phyloP scores from a whole-genome alignment of 2,888 invertebrate genomes.

The Aspidapion aeneum region DNA sequence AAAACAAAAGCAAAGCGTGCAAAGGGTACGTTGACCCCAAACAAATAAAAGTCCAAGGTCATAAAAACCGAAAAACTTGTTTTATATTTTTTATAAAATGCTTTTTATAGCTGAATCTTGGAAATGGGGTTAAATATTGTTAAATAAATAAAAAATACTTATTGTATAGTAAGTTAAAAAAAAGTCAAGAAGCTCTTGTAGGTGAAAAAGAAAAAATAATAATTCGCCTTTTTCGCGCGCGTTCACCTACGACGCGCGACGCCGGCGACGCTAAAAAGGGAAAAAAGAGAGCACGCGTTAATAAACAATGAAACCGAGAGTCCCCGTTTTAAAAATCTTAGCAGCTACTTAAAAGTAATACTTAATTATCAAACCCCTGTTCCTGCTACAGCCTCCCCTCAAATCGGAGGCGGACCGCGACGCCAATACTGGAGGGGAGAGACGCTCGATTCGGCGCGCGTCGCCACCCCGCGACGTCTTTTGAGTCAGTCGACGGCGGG shows the following conservation, averaged over 20 bases:
- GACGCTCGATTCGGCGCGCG: slow-evolving; percentile 32
- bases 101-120: too few relatives aligned
- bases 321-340: slow-evolving; percentile 49
- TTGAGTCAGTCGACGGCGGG: slow-evolving; percentile 48
- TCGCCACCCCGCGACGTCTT: slow-evolving; percentile 44
- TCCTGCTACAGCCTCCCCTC: slow-evolving; percentile 43
- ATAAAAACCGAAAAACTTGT: too few relatives aligned
- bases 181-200: too few relatives aligned
- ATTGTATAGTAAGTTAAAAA: too few relatives aligned
- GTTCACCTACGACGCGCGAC: background rate
- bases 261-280: slow-evolving; percentile 13
- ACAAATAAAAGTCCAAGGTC: too few relatives aligned
- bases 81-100: too few relatives aligned
- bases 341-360: slow-evolving; percentile 47
- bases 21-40: too few relatives aligned
- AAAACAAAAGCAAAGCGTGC: too few relatives aligned
- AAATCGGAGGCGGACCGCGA: slow-evolving; percentile 42
- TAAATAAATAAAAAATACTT: too few relatives aligned
- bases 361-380: slow-evolving; percentile 42
- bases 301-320: slow-evolving; percentile 36
- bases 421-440: slow-evolving; percentile 23
- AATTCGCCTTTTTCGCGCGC: background rate
- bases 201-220: background rate
- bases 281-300: slow-evolving; percentile 23
- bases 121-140: too few relatives aligned